These are phyloP conservation scores for Benthosema pterotum DNA, from an alignment of 2,797 vertebrate genomes.

Conservation along the genomic window DNA sequence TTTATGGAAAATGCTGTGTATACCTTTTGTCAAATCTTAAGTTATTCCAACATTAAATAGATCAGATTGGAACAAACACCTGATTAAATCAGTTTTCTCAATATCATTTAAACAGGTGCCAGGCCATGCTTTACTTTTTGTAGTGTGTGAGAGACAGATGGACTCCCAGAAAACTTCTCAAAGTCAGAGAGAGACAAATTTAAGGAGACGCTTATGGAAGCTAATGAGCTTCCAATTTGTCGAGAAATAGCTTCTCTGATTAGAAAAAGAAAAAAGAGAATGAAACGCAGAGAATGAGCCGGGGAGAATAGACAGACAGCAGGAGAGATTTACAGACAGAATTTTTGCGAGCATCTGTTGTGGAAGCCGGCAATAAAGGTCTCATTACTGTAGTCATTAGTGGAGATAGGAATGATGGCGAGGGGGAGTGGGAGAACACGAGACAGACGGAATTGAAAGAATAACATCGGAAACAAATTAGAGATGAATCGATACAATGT, in stretches of 20 bases:
- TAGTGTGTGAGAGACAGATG: neutral
- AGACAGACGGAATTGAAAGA: no score
- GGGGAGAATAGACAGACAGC: no score
- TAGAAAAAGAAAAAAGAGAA: constrained; percentile 25
- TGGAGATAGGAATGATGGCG: no score
- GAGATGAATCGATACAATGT: no score
- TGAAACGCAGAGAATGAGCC: neutral
- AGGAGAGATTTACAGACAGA: no score
- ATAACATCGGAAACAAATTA: no score
- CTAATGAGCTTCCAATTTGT: constrained; percentile 49
- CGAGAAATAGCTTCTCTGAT: constrained; percentile 44
- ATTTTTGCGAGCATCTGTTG: no score
- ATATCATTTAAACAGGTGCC: neutral
- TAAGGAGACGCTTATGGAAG: constrained; percentile 40
- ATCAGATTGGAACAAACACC: neutral
- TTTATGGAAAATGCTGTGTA: no score
- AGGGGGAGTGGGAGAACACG: no score
- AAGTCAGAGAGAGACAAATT: constrained; percentile 45
- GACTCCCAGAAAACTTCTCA: constrained; percentile 44
- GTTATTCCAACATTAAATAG: no score
- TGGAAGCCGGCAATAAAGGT: neutral
- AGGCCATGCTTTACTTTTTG: neutral
- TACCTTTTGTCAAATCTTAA: no score
- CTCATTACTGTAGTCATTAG: neutral
- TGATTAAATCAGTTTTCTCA: neutral